Percentiles rank a stretch among this genome's conserved stretches.
Evolutionary conservation across 2,113 vertebrate species (phyloP).

Genomic region (Bambusicola thoracicus): DNA sequence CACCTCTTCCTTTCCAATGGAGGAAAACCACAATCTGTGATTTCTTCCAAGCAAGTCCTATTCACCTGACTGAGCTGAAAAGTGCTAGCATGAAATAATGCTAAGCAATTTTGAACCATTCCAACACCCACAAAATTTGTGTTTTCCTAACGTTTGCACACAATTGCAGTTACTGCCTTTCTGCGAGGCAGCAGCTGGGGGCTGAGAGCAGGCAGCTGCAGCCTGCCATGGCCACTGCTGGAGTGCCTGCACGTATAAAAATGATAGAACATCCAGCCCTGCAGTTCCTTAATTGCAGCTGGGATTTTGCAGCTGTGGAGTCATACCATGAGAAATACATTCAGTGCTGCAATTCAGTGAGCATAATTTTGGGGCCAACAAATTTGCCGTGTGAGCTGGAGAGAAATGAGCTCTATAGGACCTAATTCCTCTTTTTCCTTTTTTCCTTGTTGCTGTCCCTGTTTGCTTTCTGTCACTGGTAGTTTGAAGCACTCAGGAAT

Average conservation of each 20-base stretch:
- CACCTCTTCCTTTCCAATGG: background rate
- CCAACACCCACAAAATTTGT: background rate
- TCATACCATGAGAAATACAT: slow-evolving; percentile 56
- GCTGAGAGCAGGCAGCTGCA: slow-evolving; percentile 70
- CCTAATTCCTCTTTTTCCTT: background rate
- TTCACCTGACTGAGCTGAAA: background rate
- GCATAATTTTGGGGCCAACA: slow-evolving; percentile 23
- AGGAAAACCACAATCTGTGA: accelerated
- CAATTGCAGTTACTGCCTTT: slow-evolving; percentile 37
- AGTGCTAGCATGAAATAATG: background rate
- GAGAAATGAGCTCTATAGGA: slow-evolving; percentile 15
- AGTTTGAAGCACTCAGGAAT: background rate
- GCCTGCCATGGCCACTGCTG: slow-evolving; percentile 47
- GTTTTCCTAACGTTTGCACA: slow-evolving; percentile 57
- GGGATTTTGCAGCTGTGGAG: slow-evolving; percentile 72
- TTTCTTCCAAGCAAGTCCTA: background rate
- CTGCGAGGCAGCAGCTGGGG: slow-evolving; percentile 73
- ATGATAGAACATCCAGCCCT: slow-evolving; percentile 46
- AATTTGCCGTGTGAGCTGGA: slow-evolving; percentile 56
- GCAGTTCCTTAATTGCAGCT: slow-evolving; percentile 67
- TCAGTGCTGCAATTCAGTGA: slow-evolving; percentile 45
- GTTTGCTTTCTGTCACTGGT: slow-evolving; percentile 1
- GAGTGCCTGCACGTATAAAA: slow-evolving; percentile 28
- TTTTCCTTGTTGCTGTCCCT: slow-evolving; percentile 7
- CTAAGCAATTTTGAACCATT: background rate